Evolutionary conservation across 2,888 invertebrate genomes (phyloP), one percentile per base, ranked within the genome.

Genomic region (Melinaea marsaeus): DNA sequence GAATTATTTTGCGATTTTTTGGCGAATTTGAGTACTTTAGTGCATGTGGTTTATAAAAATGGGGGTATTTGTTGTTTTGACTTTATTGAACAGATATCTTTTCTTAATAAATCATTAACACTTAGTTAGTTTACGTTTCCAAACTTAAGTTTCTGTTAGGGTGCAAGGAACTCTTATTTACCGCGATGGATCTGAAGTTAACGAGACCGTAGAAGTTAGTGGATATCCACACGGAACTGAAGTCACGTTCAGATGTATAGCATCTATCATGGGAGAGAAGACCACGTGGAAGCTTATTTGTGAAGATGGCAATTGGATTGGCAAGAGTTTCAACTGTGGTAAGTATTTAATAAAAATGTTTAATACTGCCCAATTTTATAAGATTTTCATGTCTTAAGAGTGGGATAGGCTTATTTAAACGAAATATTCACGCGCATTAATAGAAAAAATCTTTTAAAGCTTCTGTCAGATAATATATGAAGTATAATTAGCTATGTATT

Each of bases 241-340:
- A 84, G 95, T 96, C 59, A 95, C 94, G 5, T 97, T 96, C 82
- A 94, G 95, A 74, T 97, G 97, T 79, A 95, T 96, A 70, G 94
- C 95, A 1, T 95, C 94, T 69, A 94, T 95, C 55, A 95, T 95
- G 89, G 95, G 95, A 0, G 96, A 96, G 84, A 94, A 94, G 76
- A 95, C 94, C 35, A 95, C 95, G 0, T 97, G 97, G 97, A 95
- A 95, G 72, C 94, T 96, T 34, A 93, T 95, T 62, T 97, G 96
- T 74, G 95, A 96, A 77, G 95, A 96, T 73, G 96, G 96, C 0
- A 93, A 92, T 71, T 97, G 97, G 97, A 94, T 95, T 66, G 96
- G 96, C 33, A 92, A 95, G 74, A 94, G 95, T 59, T 93, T 95
- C 65, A 94, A 93, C 73, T 96, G 96, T 80, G 96, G 96, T 96